Percentiles rank a stretch among this genome's conserved stretches.
Evolutionary conservation across 2,113 vertebrate genomes (phyloP).

Genomic region (Oreotragus oreotragus): DNA sequence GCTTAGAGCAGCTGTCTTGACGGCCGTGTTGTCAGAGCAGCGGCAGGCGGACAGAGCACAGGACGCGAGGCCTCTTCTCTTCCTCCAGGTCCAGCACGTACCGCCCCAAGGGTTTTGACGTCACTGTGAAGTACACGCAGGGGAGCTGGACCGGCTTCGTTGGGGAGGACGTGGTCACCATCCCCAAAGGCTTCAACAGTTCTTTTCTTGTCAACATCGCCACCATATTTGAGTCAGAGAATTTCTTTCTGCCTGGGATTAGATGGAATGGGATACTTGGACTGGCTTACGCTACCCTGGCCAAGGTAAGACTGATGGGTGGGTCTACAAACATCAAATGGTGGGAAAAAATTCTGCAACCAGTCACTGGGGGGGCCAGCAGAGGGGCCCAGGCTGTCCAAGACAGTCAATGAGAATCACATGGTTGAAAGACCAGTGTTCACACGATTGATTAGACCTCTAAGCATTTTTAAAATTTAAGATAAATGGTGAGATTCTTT

Average conservation of each 20-base stretch:
- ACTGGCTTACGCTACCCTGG: conserved; percentile 89
- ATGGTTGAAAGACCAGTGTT: rapidly evolving
- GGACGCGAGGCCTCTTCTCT: rapidly evolving
- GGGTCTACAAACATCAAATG: rapidly evolving
- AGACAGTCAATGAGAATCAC: rapidly evolving
- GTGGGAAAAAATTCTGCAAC: rapidly evolving
- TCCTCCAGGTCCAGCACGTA: conserved; percentile 88
- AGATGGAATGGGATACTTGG: conserved; percentile 98
- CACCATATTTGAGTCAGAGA: conserved; percentile 90
- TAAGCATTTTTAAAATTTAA: background rate
- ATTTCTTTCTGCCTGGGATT: conserved; percentile 93
- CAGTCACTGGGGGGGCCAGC: rapidly evolving
- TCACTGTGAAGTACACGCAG: conserved; percentile 93
- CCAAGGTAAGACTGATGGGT: conserved; percentile 85
- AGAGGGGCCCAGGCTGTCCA: rapidly evolving
- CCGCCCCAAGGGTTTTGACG: conserved; percentile 75
- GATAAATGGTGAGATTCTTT: background rate
- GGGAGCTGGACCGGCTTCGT: conserved; percentile 95
- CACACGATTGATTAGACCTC: rapidly evolving
- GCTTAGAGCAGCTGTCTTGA: rapidly evolving
- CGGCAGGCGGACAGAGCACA: rapidly evolving
- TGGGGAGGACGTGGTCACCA: conserved; percentile 87
- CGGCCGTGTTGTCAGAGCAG: rapidly evolving
- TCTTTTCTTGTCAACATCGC: conserved; percentile 89
- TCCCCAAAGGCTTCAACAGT: conserved; percentile 88